Percentiles rank a stretch among this genome's conserved stretches.
Evolutionary conservation across 1,140 invertebrate species (phyloP).

Genomic region (Liolophura sinensis): DNA sequence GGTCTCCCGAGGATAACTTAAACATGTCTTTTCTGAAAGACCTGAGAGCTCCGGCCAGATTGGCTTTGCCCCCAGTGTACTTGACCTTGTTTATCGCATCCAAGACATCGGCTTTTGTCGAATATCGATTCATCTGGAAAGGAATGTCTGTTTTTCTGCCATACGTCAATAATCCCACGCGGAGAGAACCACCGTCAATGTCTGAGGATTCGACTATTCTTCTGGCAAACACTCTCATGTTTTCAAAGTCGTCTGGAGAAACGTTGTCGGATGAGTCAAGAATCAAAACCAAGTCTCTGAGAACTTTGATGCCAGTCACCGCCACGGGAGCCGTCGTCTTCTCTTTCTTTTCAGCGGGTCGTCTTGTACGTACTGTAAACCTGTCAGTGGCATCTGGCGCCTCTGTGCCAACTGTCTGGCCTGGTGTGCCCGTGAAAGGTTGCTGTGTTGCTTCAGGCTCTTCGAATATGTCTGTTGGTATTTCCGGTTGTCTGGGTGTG

Average conservation of each 20-base stretch:
- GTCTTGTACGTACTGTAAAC: too few relatives aligned
- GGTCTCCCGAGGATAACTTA: conserved; percentile 13
- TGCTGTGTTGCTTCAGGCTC: too few relatives aligned
- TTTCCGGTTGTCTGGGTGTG: too few relatives aligned
- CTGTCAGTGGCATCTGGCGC: too few relatives aligned
- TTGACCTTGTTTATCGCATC: conserved; percentile 9
- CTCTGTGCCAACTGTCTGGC: too few relatives aligned
- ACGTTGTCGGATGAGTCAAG: conserved; percentile 43
- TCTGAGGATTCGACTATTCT: conserved; percentile 29
- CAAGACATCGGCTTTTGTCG: conserved; percentile 1
- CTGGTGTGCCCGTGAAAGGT: too few relatives aligned
- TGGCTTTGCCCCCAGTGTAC: conserved; percentile 12
- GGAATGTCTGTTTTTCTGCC: conserved; percentile 23
- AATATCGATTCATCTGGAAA: conserved; percentile 34
- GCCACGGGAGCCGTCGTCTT: too few relatives aligned
- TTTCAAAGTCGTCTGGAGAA: conserved; percentile 29
- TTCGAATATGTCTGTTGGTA: too few relatives aligned
- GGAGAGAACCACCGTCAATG: conserved; percentile 23
- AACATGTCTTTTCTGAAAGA: conserved; percentile 5
- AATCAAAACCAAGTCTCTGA: conserved; percentile 29
- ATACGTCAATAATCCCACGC: conserved; percentile 29
- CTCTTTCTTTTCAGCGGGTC: too few relatives aligned
- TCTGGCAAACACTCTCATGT: conserved; percentile 37
- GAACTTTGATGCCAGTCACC: too few relatives aligned
- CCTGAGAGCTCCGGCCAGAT: conserved; percentile 11